Evolutionary conservation across 2,888 invertebrate genomes (phyloP), one percentile per base, ranked within the genome.

Genomic region (Ametastegia equiseti): DNA sequence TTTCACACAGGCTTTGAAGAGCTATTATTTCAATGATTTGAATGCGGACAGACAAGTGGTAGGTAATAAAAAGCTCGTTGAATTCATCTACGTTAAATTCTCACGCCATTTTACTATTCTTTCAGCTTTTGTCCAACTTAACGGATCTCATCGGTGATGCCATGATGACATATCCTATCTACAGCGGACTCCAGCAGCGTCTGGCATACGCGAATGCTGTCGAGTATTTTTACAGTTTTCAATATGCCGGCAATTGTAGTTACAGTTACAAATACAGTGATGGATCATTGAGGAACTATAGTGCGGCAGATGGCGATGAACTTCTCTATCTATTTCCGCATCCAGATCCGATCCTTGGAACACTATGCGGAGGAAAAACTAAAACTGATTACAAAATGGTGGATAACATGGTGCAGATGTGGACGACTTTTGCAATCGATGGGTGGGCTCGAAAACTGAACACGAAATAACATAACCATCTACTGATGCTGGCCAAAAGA

Each of bases 251-350:
- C 13, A 81, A 81, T 1, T 80, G 80, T 39, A 86, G 84, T 42
- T n/a, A 50, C 13, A 83, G 84, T 30, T 50, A 77, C 13, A 15
- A 4, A n/a, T 1, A 80, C 0, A 23, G 60, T 7, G 47, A 65
- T 7, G 54, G 71, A 30, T 78, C 78, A 13, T 81, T 83, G 47
- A 19, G 23, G 0, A 77, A 83, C 13, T 27, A 84, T 27, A 86
- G 93, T 11, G 92, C 92, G 2, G 91, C 92, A 65, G 93, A 93
- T 83, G 92, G 92, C 0, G 93, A 93, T 83, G 93, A 94, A 77
- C 85, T 93, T 2, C 89, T 93, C 50, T 92, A 93, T 83, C 83
- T 93, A 42, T 93, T 93, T 85, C 87, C 88, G 7, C 39, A 81
- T 4, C 60, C 83, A 11, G 23, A 42, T 7, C 33, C 30, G 11